Evolutionary conservation across 2,113 vertebrate genomes (phyloP), one percentile per base, ranked within the genome.

Genomic region (Thermophis baileyi): DNA sequence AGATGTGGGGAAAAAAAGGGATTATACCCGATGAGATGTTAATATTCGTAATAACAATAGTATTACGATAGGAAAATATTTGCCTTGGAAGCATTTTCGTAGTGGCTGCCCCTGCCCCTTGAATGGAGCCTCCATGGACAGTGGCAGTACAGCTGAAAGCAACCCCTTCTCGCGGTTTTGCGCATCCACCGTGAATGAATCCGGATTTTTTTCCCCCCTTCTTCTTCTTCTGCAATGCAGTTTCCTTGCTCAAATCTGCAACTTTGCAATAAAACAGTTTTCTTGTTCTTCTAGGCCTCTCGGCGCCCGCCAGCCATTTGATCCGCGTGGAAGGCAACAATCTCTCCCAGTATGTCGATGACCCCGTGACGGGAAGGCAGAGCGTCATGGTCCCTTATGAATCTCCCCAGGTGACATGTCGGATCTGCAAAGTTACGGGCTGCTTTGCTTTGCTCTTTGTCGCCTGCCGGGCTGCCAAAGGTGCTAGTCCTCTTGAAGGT

Each of bases 261-360:
- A 81, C 74, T 81, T 81, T n/a, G 81, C 25, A 8, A 11, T 30
- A 60, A 87, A 5, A 22, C 11, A 0, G 0, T 0, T 1, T 0
- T 95, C 89, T 60, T 94, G 6, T 54, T 94, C 94, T 16, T 87
- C 88, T 96, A 99, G 99, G 99, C 93, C 99, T 99, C 97, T 94
- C 98, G 0, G 99, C 99, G 25, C 99, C 99, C 0, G 98, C 99
- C 92, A 99, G 99, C 96, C 99, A 99, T 97, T 98, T 99, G 89
- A 99, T 99, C 96, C 97, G 99, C 0, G 99, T 99, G 95, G 99
- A 99, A 94, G 99, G 99, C 35, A 99, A 98, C 97, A 99, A 98
- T 95, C 98, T 99, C 63, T 97, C 97, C 0, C 99, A 99, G 97
- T 99, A 99, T 0, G 98, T 99, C 96, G 99, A 99, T 0, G 99